phyloP scores from a whole-genome alignment of 2,113 vertebrate species.

The Struthidea cinerea region DNA sequence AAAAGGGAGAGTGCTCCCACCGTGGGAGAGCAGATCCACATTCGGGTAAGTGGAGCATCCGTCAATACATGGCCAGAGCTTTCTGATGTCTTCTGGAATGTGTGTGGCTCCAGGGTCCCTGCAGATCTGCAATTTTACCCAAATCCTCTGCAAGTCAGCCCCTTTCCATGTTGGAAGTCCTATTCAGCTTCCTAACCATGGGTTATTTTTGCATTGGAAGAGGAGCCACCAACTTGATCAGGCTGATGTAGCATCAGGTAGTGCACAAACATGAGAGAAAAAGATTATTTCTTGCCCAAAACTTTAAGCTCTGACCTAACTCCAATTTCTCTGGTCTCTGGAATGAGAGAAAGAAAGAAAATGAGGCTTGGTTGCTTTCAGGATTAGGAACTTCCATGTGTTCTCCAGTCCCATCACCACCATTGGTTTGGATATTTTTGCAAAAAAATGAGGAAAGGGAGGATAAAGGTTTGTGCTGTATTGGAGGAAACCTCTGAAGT shows the following conservation, averaged over 20 bases:
- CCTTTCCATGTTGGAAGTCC: neutral
- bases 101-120: neutral
- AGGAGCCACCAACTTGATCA: neutral
- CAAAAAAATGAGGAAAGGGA: neutral
- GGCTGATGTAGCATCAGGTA: neutral
- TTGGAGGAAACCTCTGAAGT: neutral
- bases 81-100: accelerated
- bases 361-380: neutral
- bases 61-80: accelerated
- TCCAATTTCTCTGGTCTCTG: neutral
- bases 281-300: neutral
- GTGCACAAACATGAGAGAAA: neutral
- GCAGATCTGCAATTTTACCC: neutral
- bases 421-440: neutral
- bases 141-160: neutral
- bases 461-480: neutral
- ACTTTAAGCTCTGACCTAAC: neutral
- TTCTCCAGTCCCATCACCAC: neutral
- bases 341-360: neutral
- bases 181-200: neutral
- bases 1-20: constrained; percentile 76
- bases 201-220: neutral
- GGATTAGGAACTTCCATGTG: neutral
- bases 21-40: constrained; percentile 81
- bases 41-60: constrained; percentile 66